Percentiles rank a stretch among this genome's conserved stretches.
Conservation (phyloP, 2,888 invertebrate species). For the Ceraclea dissimilis region DNA sequence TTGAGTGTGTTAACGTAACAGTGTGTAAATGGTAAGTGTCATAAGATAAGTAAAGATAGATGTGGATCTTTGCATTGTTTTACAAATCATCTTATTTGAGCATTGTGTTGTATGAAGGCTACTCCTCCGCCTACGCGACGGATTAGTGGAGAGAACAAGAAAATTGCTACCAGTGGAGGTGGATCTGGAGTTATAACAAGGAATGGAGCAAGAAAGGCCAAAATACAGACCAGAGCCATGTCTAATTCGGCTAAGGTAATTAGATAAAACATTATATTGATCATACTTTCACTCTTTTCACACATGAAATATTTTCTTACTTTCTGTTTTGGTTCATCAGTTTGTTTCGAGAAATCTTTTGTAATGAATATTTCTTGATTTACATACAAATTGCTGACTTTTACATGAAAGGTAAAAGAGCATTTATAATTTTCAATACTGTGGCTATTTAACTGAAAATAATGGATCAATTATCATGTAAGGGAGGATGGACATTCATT, state of each 20-base stretch:
- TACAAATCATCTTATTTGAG: background rate
- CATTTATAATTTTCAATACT: too few relatives aligned
- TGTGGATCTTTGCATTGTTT: background rate
- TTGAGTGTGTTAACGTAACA: background rate
- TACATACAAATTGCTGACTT: too few relatives aligned
- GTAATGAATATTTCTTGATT: background rate
- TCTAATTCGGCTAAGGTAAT: constrained; percentile 42
- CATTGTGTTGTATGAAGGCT: constrained; percentile 29
- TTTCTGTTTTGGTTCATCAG: constrained; percentile 7
- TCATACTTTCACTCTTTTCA: background rate
- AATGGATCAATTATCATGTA: too few relatives aligned
- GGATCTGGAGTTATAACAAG: constrained; percentile 45
- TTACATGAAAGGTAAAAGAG: too few relatives aligned
- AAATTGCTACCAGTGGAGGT: constrained; percentile 31
- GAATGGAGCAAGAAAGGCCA: constrained; percentile 54
- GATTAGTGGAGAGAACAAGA: constrained; percentile 33
- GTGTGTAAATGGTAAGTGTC: background rate
- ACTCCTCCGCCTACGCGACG: constrained; percentile 35
- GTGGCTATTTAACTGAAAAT: too few relatives aligned
- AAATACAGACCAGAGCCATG: constrained; percentile 58
- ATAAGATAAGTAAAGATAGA: background rate
- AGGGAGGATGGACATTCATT: too few relatives aligned
- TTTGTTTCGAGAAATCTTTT: constrained; percentile 9
- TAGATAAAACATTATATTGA: background rate
- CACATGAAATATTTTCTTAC: constrained; percentile 3